Conservation (phyloP, 2,888 invertebrate species). For the Amphimallon solstitiale region DNA sequence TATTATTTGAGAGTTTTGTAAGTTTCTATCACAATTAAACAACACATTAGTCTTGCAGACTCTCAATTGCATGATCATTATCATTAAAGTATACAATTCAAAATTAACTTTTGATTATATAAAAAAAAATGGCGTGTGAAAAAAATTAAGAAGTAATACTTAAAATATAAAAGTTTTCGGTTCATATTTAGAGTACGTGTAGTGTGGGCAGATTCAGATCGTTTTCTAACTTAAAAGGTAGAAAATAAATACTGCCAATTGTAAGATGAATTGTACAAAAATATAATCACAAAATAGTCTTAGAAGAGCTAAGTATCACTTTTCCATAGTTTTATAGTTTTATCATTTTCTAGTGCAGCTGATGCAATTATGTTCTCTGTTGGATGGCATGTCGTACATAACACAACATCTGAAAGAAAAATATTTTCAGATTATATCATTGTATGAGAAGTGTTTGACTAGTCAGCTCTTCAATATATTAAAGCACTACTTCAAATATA, state of each 20-base stretch:
- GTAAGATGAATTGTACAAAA: conserved; percentile 5
- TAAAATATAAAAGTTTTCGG: conserved; percentile 1
- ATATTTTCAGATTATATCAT: too few species aligned
- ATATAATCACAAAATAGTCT: neutral
- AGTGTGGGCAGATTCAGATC: neutral
- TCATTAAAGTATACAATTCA: neutral
- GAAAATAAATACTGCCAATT: conserved; percentile 9
- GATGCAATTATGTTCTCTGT: conserved; percentile 99
- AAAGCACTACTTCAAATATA: too few species aligned
- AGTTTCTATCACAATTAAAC: conserved; percentile 17
- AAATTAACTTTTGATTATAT: neutral
- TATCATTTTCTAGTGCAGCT: conserved; percentile 97
- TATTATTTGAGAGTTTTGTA: conserved; percentile 4
- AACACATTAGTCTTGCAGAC: conserved; percentile 18
- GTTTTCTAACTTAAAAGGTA: neutral
- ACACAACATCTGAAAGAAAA: conserved; percentile 70
- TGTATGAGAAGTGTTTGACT: too few species aligned
- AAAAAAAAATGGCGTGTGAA: conserved; percentile 3
- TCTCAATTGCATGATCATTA: neutral
- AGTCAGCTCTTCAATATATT: too few species aligned
- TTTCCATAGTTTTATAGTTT: conserved; percentile 99
- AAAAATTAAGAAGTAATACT: neutral
- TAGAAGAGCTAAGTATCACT: conserved; percentile 80
- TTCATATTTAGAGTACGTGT: neutral
- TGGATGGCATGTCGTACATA: conserved; percentile 99